Evolutionary conservation across 2,888 invertebrate genomes (phyloP), one percentile per base, ranked within the genome.

Genomic region (Hirtodrosophila trivittata): DNA sequence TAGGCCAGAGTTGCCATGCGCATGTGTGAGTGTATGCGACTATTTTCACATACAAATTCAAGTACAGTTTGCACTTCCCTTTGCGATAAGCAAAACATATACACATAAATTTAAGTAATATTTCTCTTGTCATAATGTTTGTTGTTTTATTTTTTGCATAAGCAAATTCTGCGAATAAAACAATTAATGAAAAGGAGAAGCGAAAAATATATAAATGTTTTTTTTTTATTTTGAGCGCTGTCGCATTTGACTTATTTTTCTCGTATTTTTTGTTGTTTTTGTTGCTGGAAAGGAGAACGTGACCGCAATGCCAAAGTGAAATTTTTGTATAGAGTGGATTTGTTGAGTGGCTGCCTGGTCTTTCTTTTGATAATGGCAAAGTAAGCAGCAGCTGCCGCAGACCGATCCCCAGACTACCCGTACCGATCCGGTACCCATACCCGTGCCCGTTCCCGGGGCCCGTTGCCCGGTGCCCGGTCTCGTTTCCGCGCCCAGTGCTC

Each of bases 251-350:
- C 49, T 55, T 46, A 16, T 43, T 35, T 39, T 21, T 52, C 45
- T 55, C 38, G 13, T 47, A 30, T 39, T 16, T 50, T 65, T 37
- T 50, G 26, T 37, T 46, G n/a, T 38, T 50, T 38, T 49, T 54
- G 50, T 50, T 18, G 42, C 56, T 51, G 71, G 73, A 62, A 77
- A 72, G 68, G 68, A 82, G 87, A 77, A 84, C 83, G 83, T 84
- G 83, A 84, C 85, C 83, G 77, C 83, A 73, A 84, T 84, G 75
- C 75, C 66, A 46, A 58, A 80, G 73, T 64, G 59, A 64, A 78
- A 81, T 69, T 69, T 50, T 51, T 37, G 42, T 47, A 42, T 55
- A 51, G 52, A 55, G 51, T 74, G 76, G 73, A 62, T 59, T 57
- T 59, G 66, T 58, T 63, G 38, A 55, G 65, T 50, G 65, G 51